phyloP scores from a whole-genome alignment of 1,140 invertebrate genomes.

The Megathymus violae region DNA sequence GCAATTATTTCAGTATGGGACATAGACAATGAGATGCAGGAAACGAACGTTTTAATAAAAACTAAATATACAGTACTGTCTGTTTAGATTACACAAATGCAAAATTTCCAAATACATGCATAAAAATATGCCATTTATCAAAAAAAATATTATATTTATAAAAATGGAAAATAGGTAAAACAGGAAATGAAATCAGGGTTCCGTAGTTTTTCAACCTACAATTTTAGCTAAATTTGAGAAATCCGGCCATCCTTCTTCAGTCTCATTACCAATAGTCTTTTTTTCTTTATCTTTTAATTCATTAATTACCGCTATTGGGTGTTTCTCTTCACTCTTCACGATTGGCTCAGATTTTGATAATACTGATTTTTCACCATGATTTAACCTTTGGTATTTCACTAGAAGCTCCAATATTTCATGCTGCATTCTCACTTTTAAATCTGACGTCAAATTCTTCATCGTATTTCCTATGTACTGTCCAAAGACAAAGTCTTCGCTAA shows the following conservation, averaged over 20 bases:
- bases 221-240: constrained; percentile 70
- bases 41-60: too few relatives aligned
- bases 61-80: too few relatives aligned
- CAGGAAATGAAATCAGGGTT: too few relatives aligned
- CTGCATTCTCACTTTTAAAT: constrained; percentile 61
- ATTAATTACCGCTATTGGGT: constrained; percentile 6
- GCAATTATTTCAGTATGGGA: too few relatives aligned
- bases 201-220: constrained; percentile 45
- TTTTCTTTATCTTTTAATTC: constrained; percentile 50
- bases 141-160: too few relatives aligned
- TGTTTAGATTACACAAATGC: too few relatives aligned
- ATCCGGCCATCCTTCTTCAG: constrained; percentile 66
- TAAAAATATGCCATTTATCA: too few relatives aligned
- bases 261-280: constrained; percentile 40
- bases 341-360: not conserved
- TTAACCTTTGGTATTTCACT: constrained; percentile 64
- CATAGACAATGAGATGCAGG: too few relatives aligned
- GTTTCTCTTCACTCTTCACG: constrained; percentile 44
- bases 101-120: too few relatives aligned
- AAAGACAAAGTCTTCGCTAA: constrained; percentile 75
- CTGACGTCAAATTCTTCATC: constrained; percentile 66
- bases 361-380: constrained; percentile 37
- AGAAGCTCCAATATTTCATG: constrained; percentile 71
- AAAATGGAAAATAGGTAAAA: too few relatives aligned
- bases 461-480: constrained; percentile 69